phyloP scores from a whole-genome alignment of 2,113 vertebrate genomes.

The Brachypteracias leptosomus region DNA sequence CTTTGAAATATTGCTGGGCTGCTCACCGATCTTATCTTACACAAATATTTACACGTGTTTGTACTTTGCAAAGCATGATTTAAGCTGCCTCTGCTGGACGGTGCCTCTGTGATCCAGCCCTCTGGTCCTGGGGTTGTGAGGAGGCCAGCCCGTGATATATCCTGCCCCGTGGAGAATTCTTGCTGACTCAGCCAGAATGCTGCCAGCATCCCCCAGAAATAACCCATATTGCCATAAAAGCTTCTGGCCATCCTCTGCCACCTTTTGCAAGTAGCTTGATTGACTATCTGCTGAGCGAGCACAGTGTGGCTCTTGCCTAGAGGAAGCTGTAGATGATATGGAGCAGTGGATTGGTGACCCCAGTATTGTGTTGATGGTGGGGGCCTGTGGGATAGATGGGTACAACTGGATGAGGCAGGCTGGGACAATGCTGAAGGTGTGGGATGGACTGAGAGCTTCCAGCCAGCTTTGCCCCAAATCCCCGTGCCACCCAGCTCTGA shows the following conservation, averaged over 20 bases:
- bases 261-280: background rate
- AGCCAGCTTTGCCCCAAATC: background rate
- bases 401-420: fast-evolving
- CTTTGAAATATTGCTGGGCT: slow-evolving; percentile 62
- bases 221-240: background rate
- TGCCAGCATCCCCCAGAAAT: background rate
- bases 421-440: background rate
- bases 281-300: background rate
- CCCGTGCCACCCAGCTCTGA: background rate
- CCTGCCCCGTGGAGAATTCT: background rate
- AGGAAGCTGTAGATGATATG: background rate
- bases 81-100: background rate
- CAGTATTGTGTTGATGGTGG: background rate
- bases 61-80: slow-evolving; percentile 29
- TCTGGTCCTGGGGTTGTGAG: background rate
- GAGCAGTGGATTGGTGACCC: background rate
- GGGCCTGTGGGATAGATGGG: background rate
- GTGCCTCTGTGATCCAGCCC: slow-evolving; percentile 12
- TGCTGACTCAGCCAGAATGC: background rate
- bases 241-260: background rate
- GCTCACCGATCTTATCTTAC: slow-evolving; percentile 56
- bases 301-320: background rate
- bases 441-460: background rate
- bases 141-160: background rate
- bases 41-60: slow-evolving; percentile 59